Evolutionary conservation across 1,140 invertebrate species (phyloP).

Genomic region (Nasonia giraulti): DNA sequence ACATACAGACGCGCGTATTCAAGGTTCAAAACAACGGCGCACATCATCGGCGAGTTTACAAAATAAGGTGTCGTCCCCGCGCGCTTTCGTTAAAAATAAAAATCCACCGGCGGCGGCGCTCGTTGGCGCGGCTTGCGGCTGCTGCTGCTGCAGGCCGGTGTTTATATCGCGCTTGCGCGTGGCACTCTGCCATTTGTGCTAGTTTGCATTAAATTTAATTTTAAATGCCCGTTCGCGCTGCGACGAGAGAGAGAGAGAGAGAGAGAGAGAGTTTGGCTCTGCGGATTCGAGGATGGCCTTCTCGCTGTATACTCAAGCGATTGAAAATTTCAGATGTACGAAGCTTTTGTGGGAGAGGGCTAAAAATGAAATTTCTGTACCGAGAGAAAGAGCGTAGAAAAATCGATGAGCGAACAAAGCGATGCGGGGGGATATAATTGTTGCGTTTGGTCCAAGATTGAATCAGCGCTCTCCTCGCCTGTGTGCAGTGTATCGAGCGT

Average conservation of each 20-base stretch:
- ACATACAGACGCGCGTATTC: neutral
- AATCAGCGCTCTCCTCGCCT: constrained; percentile 1
- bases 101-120: neutral
- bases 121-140: neutral
- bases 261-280: neutral
- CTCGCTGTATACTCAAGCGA: neutral
- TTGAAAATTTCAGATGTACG: neutral
- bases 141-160: neutral
- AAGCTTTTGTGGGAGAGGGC: neutral
- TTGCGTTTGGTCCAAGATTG: constrained; percentile 26
- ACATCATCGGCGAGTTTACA: neutral
- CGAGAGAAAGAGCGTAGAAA: neutral
- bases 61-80: neutral
- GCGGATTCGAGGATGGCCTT: neutral
- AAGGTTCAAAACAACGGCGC: neutral
- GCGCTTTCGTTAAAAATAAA: constrained; percentile 49
- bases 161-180: constrained; percentile 55
- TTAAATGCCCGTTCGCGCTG: constrained; percentile 62
- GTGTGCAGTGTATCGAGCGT: neutral
- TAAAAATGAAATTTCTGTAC: neutral
- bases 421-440: constrained; percentile 5
- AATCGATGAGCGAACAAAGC: neutral
- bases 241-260: neutral
- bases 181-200: constrained; percentile 69
- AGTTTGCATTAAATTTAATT: constrained; percentile 71